These are phyloP conservation scores for Strigamia transsilvanica DNA, from an alignment of 2,888 invertebrate genomes.

Conservation along the genomic window DNA sequence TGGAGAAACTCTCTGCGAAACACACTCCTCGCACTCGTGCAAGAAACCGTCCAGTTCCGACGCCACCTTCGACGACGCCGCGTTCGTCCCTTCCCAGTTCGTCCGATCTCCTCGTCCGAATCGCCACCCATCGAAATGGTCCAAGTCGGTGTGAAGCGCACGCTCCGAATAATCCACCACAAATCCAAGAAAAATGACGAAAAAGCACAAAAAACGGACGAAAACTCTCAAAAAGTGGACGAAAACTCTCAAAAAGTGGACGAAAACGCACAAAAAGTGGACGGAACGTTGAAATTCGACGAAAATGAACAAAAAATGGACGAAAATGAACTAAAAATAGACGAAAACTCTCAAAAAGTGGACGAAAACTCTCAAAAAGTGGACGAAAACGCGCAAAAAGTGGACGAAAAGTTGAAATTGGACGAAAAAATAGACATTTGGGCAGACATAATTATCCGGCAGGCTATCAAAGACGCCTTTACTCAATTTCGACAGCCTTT, in stretches of 20 bases:
- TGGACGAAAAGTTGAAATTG: background rate
- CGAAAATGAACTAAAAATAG: background rate
- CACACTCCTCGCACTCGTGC: background rate
- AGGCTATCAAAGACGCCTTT: background rate
- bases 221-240: background rate
- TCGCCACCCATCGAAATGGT: slow-evolving; percentile 5
- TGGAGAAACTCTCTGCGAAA: slow-evolving; percentile 22
- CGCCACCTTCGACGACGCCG: background rate
- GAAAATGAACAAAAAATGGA: too few species aligned
- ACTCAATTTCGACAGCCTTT: background rate
- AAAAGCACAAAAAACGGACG: background rate
- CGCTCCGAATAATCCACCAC: background rate
- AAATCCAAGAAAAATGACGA: background rate
- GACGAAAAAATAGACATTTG: background rate
- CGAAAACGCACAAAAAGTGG: too few species aligned
- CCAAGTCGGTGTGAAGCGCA: background rate
- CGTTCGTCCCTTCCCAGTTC: background rate
- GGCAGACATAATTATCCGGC: background rate
- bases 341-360: background rate
- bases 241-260: too few species aligned
- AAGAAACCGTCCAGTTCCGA: background rate
- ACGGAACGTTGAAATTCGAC: too few species aligned
- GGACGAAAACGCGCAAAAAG: background rate
- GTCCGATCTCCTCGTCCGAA: background rate
- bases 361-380: background rate